Evolutionary conservation across 2,113 vertebrate genomes (phyloP), one percentile per base, ranked within the genome.

Genomic region (Oreotrochilus melanogaster): DNA sequence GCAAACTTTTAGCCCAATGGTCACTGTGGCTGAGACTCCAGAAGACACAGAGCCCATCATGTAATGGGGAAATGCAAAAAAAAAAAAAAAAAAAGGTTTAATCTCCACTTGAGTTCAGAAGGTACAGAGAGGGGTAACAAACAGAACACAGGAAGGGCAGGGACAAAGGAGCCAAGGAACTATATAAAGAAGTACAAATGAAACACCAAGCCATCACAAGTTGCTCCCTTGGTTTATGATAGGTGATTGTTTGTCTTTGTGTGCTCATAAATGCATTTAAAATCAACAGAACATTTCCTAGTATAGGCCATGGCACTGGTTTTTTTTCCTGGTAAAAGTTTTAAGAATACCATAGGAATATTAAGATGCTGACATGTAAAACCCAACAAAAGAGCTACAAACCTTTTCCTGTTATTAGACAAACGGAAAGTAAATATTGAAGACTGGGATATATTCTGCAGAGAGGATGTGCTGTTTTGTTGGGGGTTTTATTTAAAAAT

Each of bases 371-470:
- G 97, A 98, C 97, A 97, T 54, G 86, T 97, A 96, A 98, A 98
- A 98, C 97, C 97, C 96, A 98, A 97, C 97, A 98, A 97, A 98
- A 96, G 95, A 96, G 80, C 95, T 96, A 95, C 95, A 96, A 98
- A 97, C 88, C 97, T 97, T 97, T 98, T 98, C 98, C 98, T 98
- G 98, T 98, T 98, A 97, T 98, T 97, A 98, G 98, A 98, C 95
- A 97, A 98, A 97, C 95, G 98, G 98, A 98, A 98, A 98, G 94
- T 95, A 98, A 98, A 98, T 98, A 98, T 94, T 97, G 94, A 86
- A 96, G 96, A 97, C 89, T 93, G 96, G 96, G 96, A 98, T 96
- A 93, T 96, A 97, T 97, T 98, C 98, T 95, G 80, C 93, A 96
- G 12, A 98, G 97, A 98, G 98, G 98, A 98, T 98, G 98, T 98